A percentile compares a stretch with the other conserved stretches of the same genome.
These are phyloP conservation scores for Lithobius niger DNA, from an alignment of 1,140 invertebrate species.

Conservation along the genomic window DNA sequence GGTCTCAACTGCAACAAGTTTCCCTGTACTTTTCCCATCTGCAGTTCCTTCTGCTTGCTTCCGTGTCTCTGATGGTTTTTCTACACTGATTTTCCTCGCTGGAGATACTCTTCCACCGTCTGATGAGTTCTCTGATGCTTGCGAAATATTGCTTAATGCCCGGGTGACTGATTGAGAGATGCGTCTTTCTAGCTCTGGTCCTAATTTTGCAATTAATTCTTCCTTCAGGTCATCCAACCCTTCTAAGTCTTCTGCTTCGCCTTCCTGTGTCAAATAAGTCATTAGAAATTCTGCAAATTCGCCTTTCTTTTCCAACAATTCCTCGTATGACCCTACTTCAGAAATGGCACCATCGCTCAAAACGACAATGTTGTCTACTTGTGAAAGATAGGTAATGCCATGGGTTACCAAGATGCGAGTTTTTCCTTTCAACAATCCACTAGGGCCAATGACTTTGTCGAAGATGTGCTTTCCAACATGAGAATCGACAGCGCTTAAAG, in stretches of 20 bases:
- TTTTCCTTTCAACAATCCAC: too few species aligned
- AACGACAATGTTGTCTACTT: constrained; percentile 76
- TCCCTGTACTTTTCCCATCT: too few species aligned
- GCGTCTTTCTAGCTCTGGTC: too few species aligned
- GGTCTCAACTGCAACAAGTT: too few species aligned
- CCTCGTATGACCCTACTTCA: constrained; percentile 68
- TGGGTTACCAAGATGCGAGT: too few species aligned
- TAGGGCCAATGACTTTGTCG: too few species aligned
- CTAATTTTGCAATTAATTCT: too few species aligned
- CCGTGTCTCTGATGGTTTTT: too few species aligned
- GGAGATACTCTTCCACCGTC: neutral
- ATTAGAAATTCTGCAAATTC: constrained; percentile 31
- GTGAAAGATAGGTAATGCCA: constrained; percentile 71
- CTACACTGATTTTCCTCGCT: neutral
- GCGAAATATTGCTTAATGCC: neutral
- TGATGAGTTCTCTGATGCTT: neutral
- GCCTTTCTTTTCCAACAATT: constrained; percentile 30
- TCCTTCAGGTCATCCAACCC: neutral
- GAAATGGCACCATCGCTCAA: constrained; percentile 67
- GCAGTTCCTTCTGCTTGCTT: too few species aligned
- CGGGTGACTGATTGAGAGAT: neutral
- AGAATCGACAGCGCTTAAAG: too few species aligned
- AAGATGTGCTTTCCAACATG: too few species aligned
- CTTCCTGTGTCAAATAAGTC: constrained; percentile 21
- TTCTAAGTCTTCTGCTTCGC: constrained; percentile 12